Evolutionary conservation across 2,797 vertebrate genomes (phyloP).

Genomic region (Sebastes goodei): DNA sequence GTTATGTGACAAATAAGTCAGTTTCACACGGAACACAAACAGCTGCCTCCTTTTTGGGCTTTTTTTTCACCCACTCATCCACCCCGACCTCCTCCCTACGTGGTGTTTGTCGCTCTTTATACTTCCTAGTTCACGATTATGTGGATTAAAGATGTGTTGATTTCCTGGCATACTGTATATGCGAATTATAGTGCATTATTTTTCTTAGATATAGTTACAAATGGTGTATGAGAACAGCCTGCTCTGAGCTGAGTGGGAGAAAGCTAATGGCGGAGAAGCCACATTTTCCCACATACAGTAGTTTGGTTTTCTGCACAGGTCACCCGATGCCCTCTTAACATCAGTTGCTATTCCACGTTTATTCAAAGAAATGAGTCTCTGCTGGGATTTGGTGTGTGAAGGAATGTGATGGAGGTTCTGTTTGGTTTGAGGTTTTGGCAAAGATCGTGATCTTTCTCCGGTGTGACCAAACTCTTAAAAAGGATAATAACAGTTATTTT

Average conservation of each 20-base stretch:
- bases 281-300: neutral
- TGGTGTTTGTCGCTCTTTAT: neutral
- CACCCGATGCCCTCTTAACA: neutral
- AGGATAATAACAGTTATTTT: constrained; percentile 28
- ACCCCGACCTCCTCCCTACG: neutral
- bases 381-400: constrained; percentile 6
- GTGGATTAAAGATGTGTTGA: too few species aligned
- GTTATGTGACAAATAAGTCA: neutral
- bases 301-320: constrained; percentile 6
- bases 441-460: constrained; percentile 3
- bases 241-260: constrained; percentile 7
- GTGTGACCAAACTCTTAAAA: constrained; percentile 7
- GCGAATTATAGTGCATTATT: neutral
- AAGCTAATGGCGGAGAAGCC: neutral
- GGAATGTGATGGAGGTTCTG: constrained; percentile 31
- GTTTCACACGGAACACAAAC: too few species aligned
- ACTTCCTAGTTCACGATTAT: too few species aligned
- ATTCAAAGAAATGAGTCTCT: neutral
- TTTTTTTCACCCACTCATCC: neutral
- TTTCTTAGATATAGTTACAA: too few species aligned
- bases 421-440: constrained; percentile 51
- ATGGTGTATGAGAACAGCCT: too few species aligned
- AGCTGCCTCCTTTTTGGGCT: neutral
- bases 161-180: neutral
- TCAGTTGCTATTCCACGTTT: neutral